A percentile compares a stretch with the other conserved stretches of the same genome.
These are phyloP conservation scores for Limnephilus rhombicus DNA, from an alignment of 2,888 invertebrate species.

Conservation along the genomic window DNA sequence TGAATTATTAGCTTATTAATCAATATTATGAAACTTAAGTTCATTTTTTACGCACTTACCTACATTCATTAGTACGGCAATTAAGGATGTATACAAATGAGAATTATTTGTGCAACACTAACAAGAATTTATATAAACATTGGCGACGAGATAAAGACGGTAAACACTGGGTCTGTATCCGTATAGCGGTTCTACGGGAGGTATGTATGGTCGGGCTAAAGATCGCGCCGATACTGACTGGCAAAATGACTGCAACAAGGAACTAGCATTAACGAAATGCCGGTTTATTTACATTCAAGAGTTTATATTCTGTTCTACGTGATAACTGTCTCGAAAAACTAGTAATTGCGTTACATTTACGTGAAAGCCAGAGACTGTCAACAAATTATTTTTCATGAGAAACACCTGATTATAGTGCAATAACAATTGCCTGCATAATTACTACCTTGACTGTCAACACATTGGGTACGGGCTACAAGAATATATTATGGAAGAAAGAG, in stretches of 20 bases:
- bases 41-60: neutral
- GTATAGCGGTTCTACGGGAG: neutral
- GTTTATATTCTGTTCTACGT: neutral
- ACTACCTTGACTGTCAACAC: neutral
- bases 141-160: neutral
- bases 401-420: neutral
- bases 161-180: neutral
- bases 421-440: neutral
- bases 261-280: neutral
- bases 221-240: conserved; percentile 11
- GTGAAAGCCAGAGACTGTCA: conserved; percentile 3
- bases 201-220: neutral
- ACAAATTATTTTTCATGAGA: neutral
- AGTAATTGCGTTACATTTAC: neutral
- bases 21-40: neutral
- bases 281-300: neutral
- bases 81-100: neutral
- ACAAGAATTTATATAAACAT: neutral
- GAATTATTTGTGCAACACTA: neutral
- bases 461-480: neutral
- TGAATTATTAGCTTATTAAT: neutral
- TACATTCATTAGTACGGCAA: neutral
- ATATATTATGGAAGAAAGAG: no score
- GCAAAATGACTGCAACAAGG: neutral
- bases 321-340: conserved; percentile 16